Evolutionary conservation across 2,797 vertebrate species (phyloP), one percentile per base, ranked within the genome.

Genomic region (Microctenopoma steveboyesi): DNA sequence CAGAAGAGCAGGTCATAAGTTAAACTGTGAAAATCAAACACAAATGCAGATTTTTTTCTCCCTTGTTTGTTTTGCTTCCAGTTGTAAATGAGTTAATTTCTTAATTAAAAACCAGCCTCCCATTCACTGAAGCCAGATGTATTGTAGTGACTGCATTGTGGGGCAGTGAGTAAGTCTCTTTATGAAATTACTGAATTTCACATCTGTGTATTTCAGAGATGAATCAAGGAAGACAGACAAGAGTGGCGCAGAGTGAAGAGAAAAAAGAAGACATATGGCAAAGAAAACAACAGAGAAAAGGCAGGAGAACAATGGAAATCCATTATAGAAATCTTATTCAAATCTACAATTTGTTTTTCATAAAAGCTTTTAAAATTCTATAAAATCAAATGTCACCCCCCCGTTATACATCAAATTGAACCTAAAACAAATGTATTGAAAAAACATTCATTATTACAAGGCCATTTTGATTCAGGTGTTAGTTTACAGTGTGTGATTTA

Each of bases 361-460:
- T 64, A 83, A 89, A 92, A 88, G 69, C 74, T 74, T 75, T 81
- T 83, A 76, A 85, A 90, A 84, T 60, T 60, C 48, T 85, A 80
- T 61, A 83, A 88, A 89, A 90, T 79, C 70, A 88, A 84, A 46
- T 80, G 5, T 54, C 39, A 22, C 18, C 3, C 10, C 2, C 1
- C 4, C 45, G 85, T 47, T 61, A 46, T 46, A 79, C 87, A 81
- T 74, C 66, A 84, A 81, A 80, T 76, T 67, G 57, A 86, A 87
- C 83, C 72, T 75, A 82, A 67, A 67, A 55, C 55, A 85, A 77
- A 79, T 76, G 79, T 84, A 85, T 25, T 69, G 66, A 75, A 81
- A 90, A 75, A 91, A 94, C 91, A 94, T 93, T 93, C 90, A 89
- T 89, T 83, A 86, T 87, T 83, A 87, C 86, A 94, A 94, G 91